These are phyloP conservation scores for Microcebus ravelobensis DNA, from an alignment of 2,113 vertebrate species.

Conservation along the genomic window DNA sequence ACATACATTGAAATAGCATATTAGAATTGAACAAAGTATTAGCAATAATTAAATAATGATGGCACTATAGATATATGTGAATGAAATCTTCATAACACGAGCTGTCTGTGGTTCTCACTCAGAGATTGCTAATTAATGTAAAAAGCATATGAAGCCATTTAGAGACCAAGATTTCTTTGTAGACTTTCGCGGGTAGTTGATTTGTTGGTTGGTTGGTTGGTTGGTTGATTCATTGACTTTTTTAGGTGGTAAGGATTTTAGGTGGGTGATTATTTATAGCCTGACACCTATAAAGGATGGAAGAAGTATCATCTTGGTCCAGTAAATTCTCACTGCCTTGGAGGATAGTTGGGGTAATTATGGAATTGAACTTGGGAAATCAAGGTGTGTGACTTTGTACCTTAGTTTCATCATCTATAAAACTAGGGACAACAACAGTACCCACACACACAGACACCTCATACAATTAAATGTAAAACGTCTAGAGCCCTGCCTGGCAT, in stretches of 20 bases:
- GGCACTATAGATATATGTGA: background rate
- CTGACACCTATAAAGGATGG: background rate
- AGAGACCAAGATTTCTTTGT: background rate
- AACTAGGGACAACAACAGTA: background rate
- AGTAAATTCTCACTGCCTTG: background rate
- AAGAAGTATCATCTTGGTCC: background rate
- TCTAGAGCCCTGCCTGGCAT: background rate
- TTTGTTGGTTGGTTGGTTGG: background rate
- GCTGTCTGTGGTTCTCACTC: background rate
- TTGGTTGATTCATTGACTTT: background rate
- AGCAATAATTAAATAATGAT: background rate
- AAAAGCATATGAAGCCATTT: background rate
- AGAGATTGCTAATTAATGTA: background rate
- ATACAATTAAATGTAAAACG: background rate
- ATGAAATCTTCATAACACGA: background rate
- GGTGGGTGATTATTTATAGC: background rate
- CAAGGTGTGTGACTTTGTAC: background rate
- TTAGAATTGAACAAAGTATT: background rate
- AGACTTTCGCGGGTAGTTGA: background rate
- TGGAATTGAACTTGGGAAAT: background rate
- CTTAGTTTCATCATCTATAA: background rate
- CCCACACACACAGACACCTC: background rate
- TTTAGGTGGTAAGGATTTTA: background rate
- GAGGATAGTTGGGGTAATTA: background rate
- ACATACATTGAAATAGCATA: background rate